Evolutionary conservation across 2,888 invertebrate genomes (phyloP).

Genomic region (Psylliodes chrysocephalus): DNA sequence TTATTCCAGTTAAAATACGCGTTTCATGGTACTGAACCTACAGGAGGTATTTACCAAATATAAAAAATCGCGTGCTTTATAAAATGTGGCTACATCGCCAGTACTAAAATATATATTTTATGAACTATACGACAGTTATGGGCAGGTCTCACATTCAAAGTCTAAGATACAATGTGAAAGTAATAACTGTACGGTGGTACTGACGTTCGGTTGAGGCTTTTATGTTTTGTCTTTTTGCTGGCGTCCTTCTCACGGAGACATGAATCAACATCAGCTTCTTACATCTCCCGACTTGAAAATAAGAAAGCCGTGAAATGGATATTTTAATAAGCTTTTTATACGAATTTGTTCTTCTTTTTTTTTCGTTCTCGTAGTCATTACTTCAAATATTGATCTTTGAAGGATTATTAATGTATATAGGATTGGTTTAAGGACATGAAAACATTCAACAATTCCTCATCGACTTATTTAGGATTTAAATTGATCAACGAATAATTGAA

Average conservation of each 20-base stretch:
- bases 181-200: slow-evolving; percentile 13
- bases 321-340: slow-evolving; percentile 9
- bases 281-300: slow-evolving; percentile 4
- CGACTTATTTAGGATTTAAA: too few species aligned
- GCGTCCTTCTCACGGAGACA: slow-evolving; percentile 10
- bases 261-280: slow-evolving; percentile 14
- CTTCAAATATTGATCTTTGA: too few species aligned
- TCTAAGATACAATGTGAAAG: slow-evolving; percentile 10
- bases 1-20: background rate
- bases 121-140: slow-evolving; percentile 16
- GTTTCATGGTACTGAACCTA: background rate
- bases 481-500: too few species aligned
- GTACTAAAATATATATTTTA: slow-evolving; percentile 13
- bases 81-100: slow-evolving; percentile 1
- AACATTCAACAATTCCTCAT: too few species aligned
- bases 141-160: slow-evolving; percentile 14
- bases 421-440: too few species aligned
- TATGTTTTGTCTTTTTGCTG: slow-evolving; percentile 11
- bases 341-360: too few species aligned
- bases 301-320: slow-evolving; percentile 7
- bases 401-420: too few species aligned
- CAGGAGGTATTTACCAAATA: slow-evolving; percentile 5
- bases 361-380: background rate
- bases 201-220: slow-evolving; percentile 13
- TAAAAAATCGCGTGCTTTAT: background rate